Base-by-base conservation (phyloP, 2,797 vertebrate genomes). In the Odontamblyopus lacepedii region DNA sequence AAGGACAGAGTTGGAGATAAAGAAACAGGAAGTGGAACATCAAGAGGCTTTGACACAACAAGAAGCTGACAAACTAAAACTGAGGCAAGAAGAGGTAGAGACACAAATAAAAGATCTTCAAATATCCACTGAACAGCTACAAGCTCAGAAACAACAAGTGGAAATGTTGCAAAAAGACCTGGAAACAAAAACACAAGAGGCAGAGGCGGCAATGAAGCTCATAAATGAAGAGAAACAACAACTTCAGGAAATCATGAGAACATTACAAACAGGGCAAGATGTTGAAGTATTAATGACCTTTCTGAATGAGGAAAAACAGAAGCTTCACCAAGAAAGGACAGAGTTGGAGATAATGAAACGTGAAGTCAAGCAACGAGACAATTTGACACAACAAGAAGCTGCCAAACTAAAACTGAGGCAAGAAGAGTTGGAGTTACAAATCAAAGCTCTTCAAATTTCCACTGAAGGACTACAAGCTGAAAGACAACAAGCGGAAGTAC, bases 401-500 rank as follows among this genome's bases (percentile, higher is more conserved):
- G 7, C 38, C 32, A 64, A 64, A 64, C 38, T 63, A 18, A 15
- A 63, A 51, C 29, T 60, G 30, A 61, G 13, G 16, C 30, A 67
- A 38, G 23, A 73, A 18, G 19, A 59, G 38, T 0, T 64, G 23
- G 63, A 64, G 23, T 26, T 5, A 64, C 38, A 64, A 64, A 26
- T 26, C 1, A 15, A 48, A 48, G 63, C 15, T 7, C 23, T 48
- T 1, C 63, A 64, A 1, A 15, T 0, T 23, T 50, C 66, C 19
- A 30, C 12, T 19, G 56, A 61, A 32, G 38, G 32, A 19, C 26
- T 51, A 3, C 19, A 63, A 60, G n/a, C 5, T 53, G 63, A 64
- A 38, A 66, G 60, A 71, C 41, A 76, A 67, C 9, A 63, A 29
- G 30, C 48, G 15, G 50, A 63, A 32, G 62, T 19, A 59, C 51